Evolutionary conservation across 2,888 invertebrate species (phyloP).

Genomic region (Xestia xanthographa): DNA sequence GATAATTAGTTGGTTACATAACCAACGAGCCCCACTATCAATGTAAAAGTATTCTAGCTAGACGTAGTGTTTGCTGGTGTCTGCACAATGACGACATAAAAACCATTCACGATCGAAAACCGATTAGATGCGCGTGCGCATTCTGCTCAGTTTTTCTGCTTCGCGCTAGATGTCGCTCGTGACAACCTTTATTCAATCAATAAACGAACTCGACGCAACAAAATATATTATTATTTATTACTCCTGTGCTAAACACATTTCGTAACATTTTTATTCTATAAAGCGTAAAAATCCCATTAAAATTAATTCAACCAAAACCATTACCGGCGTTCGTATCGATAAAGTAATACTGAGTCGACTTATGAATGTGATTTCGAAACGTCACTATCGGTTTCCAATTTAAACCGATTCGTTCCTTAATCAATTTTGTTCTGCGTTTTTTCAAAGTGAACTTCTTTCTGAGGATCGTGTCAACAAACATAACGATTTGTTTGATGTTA

Average conservation of each 20-base stretch:
- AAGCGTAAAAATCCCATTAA: constrained; percentile 90
- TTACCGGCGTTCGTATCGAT: constrained; percentile 89
- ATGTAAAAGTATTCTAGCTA: constrained; percentile 58
- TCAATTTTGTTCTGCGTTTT: constrained; percentile 89
- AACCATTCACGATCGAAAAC: constrained; percentile 69
- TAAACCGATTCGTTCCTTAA: constrained; percentile 91
- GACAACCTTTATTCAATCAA: constrained; percentile 69
- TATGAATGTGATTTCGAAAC: constrained; percentile 91
- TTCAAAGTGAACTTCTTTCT: constrained; percentile 84
- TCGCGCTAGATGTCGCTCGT: constrained; percentile 81
- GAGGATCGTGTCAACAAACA: constrained; percentile 83
- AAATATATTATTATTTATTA: constrained; percentile 83
- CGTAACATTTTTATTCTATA: constrained; percentile 89
- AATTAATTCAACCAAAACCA: constrained; percentile 90
- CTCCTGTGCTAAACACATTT: constrained; percentile 86
- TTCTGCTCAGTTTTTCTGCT: constrained; percentile 72
- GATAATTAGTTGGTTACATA: constrained; percentile 74
- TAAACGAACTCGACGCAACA: constrained; percentile 64
- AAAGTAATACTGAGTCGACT: constrained; percentile 89
- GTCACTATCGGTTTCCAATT: constrained; percentile 91
- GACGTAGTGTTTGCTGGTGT: constrained; percentile 55
- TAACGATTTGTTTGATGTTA: constrained; percentile 82
- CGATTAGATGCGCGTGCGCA: constrained; percentile 84
- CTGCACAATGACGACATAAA: constrained; percentile 63
- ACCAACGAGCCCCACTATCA: constrained; percentile 57